Evolutionary conservation across 1,140 invertebrate genomes (phyloP).

Genomic region (Lordiphosa collinella): DNA sequence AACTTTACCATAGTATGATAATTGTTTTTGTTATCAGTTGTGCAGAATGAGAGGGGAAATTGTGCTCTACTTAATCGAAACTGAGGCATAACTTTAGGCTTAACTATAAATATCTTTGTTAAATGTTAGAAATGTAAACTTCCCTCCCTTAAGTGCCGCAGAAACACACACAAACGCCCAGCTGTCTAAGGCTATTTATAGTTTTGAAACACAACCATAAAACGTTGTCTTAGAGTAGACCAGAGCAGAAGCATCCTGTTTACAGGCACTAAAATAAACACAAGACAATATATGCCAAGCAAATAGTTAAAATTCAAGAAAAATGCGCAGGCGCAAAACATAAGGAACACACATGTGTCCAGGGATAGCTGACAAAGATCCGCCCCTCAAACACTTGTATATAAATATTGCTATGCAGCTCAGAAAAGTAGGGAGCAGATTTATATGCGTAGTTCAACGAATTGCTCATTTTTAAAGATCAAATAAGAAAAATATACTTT

Average conservation of each 20-base stretch:
- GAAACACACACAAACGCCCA: neutral
- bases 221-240: slow-evolving; percentile 6
- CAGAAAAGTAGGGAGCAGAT: no score
- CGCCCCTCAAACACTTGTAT: neutral
- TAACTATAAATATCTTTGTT: slow-evolving; percentile 6
- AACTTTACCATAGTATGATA: slow-evolving; percentile 67
- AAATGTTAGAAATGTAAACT: slow-evolving; percentile 9
- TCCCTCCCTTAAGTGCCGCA: neutral
- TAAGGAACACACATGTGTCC: slow-evolving; percentile 33
- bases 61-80: slow-evolving; percentile 19
- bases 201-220: slow-evolving; percentile 24
- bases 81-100: slow-evolving; percentile 70
- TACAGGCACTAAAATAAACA: slow-evolving; percentile 43
- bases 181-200: slow-evolving; percentile 37
- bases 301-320: slow-evolving; percentile 2
- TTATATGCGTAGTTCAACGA: no score
- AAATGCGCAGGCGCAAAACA: slow-evolving; percentile 36
- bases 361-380: slow-evolving; percentile 13
- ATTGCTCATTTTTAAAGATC: no score
- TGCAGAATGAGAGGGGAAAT: slow-evolving; percentile 8
- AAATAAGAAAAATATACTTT: no score
- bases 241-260: slow-evolving; percentile 26
- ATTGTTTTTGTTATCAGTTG: slow-evolving; percentile 44
- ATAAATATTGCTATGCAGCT: no score
- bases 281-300: neutral